Evolutionary conservation across 2,888 invertebrate genomes (phyloP).

Genomic region (Erebia palarica): DNA sequence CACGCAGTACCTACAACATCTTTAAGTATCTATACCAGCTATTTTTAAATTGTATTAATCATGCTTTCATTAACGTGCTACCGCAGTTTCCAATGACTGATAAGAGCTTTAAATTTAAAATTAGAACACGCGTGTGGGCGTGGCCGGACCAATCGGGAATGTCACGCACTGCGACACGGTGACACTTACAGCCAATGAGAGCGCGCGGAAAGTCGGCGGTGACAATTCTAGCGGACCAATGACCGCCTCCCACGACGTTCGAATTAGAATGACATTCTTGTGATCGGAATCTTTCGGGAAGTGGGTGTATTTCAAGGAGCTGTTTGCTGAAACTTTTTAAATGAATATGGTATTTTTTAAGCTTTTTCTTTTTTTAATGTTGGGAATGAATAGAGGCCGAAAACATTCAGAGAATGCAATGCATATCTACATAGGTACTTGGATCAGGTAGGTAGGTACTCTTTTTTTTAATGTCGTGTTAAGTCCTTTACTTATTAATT

Average conservation of each 20-base stretch:
- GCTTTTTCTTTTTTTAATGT: no score
- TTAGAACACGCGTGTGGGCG: constrained; percentile 58
- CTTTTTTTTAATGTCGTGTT: no score
- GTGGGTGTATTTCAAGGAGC: constrained; percentile 28
- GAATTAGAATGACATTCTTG: constrained; percentile 35
- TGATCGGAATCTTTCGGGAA: constrained; percentile 14
- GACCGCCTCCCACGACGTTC: constrained; percentile 56
- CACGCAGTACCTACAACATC: background rate
- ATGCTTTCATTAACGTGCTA: constrained; percentile 4
- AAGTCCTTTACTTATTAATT: no score
- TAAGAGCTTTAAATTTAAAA: constrained; percentile 45
- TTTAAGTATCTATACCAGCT: background rate
- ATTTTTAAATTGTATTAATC: background rate
- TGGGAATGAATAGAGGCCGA: no score
- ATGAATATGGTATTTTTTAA: background rate
- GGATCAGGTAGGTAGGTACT: no score
- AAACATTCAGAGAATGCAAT: no score
- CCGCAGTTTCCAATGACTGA: constrained; percentile 23
- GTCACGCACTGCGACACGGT: constrained; percentile 75
- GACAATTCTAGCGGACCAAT: constrained; percentile 70
- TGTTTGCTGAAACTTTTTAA: constrained; percentile 14
- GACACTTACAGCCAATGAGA: constrained; percentile 74
- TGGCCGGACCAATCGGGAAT: constrained; percentile 67
- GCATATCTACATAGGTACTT: no score
- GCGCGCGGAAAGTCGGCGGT: constrained; percentile 55